Percentiles rank a stretch among this genome's conserved stretches.
Conservation (phyloP, 2,797 vertebrate genomes). For the Acanthurus tractus region DNA sequence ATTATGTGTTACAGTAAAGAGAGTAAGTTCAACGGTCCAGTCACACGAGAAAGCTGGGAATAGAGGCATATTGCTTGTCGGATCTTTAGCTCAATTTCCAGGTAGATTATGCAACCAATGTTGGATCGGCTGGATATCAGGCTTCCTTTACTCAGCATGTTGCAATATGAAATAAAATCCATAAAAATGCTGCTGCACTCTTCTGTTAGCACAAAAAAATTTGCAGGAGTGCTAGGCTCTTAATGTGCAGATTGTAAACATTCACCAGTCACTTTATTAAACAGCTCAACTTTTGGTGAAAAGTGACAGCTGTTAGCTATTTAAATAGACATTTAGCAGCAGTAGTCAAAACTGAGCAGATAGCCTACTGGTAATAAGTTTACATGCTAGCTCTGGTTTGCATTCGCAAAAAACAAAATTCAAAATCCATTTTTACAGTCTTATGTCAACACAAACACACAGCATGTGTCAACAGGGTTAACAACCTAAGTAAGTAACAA, state of each 20-base stretch:
- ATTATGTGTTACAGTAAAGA: neutral
- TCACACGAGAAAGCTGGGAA: conserved; percentile 6
- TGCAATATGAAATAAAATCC: neutral
- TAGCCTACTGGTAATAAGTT: neutral
- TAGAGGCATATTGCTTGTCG: conserved; percentile 1
- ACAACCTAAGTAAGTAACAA: no score
- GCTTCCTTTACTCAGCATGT: neutral
- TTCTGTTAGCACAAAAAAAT: neutral
- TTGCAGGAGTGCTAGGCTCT: neutral
- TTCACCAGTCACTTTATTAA: neutral
- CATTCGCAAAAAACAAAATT: neutral
- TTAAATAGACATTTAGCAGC: neutral
- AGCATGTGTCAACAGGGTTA: neutral
- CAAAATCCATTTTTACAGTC: neutral
- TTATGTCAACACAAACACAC: neutral
- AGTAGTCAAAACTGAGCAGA: neutral
- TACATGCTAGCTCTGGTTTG: neutral
- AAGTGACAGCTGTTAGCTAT: neutral
- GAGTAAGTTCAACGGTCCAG: neutral
- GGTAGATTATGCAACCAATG: conserved; percentile 7
- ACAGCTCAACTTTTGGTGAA: neutral
- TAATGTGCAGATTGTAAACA: neutral
- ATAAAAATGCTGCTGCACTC: neutral
- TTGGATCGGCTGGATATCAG: conserved; percentile 2
- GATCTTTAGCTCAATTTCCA: conserved; percentile 19